Percentiles rank a stretch among this genome's conserved stretches.
These are phyloP conservation scores for Motacilla tschutschensis DNA, from an alignment of 2,113 vertebrate species.

Conservation along the genomic window DNA sequence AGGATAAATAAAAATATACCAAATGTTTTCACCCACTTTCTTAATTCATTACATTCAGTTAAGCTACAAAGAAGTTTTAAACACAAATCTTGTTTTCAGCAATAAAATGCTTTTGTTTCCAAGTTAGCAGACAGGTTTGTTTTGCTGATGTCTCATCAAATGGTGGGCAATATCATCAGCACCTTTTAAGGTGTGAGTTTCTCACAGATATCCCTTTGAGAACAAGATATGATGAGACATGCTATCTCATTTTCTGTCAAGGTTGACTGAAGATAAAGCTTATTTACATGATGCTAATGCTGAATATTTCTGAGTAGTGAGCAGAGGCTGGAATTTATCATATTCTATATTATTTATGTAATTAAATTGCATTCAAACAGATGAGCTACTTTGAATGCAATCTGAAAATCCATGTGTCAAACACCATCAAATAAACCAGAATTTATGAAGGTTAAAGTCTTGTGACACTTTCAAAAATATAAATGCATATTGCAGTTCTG, in stretches of 20 bases:
- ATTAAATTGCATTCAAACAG: neutral
- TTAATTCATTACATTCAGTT: neutral
- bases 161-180: neutral
- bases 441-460: neutral
- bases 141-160: neutral
- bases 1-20: neutral
- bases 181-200: neutral
- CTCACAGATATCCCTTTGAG: neutral
- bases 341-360: neutral
- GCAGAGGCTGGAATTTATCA: neutral
- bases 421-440: neutral
- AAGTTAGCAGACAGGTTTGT: neutral
- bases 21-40: neutral
- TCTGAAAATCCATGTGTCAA: neutral
- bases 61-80: neutral
- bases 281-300: slow-evolving; percentile 1
- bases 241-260: neutral
- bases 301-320: slow-evolving; percentile 3
- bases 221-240: neutral
- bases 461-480: neutral
- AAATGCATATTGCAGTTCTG: neutral
- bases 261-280: neutral
- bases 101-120: neutral
- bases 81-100: neutral
- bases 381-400: neutral